Evolutionary conservation across 2,888 invertebrate species (phyloP).

Genomic region (Sphinx pinastri): DNA sequence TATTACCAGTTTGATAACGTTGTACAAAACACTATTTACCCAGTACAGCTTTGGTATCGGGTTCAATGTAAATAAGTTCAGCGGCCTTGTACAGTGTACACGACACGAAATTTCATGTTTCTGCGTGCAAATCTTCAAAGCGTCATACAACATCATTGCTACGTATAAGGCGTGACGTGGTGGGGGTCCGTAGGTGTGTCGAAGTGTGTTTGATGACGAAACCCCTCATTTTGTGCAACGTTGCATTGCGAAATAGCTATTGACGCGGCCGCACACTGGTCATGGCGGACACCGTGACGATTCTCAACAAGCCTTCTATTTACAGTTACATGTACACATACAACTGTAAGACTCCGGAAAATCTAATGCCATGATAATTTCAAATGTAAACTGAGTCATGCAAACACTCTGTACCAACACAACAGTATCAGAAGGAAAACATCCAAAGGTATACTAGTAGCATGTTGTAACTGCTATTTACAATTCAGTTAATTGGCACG

Average conservation of each 20-base stretch:
- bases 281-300: constrained; percentile 55
- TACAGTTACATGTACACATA: constrained; percentile 19
- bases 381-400: constrained; percentile 6
- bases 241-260: constrained; percentile 77
- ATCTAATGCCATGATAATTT: constrained; percentile 5
- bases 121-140: constrained; percentile 29
- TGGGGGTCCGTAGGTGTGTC: constrained; percentile 72
- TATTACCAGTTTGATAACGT: constrained; percentile 5
- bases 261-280: constrained; percentile 63
- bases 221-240: constrained; percentile 75
- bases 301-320: constrained; percentile 28
- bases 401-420: neutral
- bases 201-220: constrained; percentile 71
- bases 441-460: neutral
- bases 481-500: constrained; percentile 8
- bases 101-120: neutral
- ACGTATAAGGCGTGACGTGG: constrained; percentile 54
- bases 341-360: constrained; percentile 14
- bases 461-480: neutral
- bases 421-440: constrained; percentile 1
- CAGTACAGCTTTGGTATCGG: constrained; percentile 1
- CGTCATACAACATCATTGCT: constrained; percentile 36
- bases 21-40: neutral
- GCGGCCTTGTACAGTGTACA: constrained; percentile 12
- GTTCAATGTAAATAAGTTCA: constrained; percentile 20